These are phyloP conservation scores for Drosophila peninsularis DNA, from an alignment of 2,888 invertebrate species.

Conservation along the genomic window DNA sequence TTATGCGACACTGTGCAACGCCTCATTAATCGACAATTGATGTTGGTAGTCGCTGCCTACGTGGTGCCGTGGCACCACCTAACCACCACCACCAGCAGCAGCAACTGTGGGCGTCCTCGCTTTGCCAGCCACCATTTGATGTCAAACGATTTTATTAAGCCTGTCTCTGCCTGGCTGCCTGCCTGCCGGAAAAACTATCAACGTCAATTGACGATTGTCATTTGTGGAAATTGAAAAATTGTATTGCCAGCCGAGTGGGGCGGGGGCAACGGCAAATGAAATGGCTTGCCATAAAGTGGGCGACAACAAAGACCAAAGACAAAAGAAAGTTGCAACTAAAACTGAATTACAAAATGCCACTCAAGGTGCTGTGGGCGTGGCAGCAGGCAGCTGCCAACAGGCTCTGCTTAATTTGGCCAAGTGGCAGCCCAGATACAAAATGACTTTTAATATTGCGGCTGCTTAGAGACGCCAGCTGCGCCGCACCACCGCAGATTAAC, in stretches of 20 bases:
- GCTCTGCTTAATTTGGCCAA: constrained; percentile 42
- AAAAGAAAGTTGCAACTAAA: constrained; percentile 53
- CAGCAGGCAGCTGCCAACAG: background rate
- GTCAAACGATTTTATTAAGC: constrained; percentile 68
- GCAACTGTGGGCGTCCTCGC: constrained; percentile 55
- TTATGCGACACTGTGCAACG: constrained; percentile 55
- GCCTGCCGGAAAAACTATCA: constrained; percentile 66
- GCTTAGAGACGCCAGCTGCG: constrained; percentile 21
- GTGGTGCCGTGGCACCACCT: constrained; percentile 9
- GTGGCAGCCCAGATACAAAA: constrained; percentile 36
- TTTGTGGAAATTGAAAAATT: constrained; percentile 75
- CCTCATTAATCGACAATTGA: constrained; percentile 60
- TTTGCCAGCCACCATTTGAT: constrained; percentile 41
- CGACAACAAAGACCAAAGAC: constrained; percentile 26
- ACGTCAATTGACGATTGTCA: constrained; percentile 67
- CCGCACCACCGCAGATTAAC: constrained; percentile 47
- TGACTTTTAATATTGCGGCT: constrained; percentile 48
- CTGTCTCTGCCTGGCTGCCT: constrained; percentile 11
- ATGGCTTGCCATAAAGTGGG: constrained; percentile 29
- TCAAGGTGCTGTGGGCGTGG: constrained; percentile 54
- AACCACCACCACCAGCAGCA: background rate
- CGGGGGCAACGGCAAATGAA: constrained; percentile 37
- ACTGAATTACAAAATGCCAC: constrained; percentile 52
- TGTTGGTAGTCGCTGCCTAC: constrained; percentile 35
- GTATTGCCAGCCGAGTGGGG: constrained; percentile 34